Evolutionary conservation across 2,888 invertebrate genomes (phyloP).

Genomic region (Stenurella melanura): DNA sequence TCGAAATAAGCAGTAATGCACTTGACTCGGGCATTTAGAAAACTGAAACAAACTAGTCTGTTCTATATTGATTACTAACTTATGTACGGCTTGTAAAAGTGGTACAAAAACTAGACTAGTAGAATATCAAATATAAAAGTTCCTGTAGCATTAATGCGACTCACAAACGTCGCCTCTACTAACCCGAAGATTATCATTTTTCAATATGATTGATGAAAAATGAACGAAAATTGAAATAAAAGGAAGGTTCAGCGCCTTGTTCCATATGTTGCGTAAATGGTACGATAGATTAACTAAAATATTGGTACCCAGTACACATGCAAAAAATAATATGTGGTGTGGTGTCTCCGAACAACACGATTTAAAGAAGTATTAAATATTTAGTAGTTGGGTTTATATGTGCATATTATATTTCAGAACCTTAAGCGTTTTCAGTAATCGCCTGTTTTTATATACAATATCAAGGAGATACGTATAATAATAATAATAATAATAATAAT

Average conservation of each 20-base stretch:
- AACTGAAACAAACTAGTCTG: too few species aligned
- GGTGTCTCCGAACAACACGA: background rate
- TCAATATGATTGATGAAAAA: conserved; percentile 32
- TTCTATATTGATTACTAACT: too few species aligned
- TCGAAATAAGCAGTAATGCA: too few species aligned
- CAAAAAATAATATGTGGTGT: background rate
- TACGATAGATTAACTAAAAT: background rate
- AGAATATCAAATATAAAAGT: conserved; percentile 9
- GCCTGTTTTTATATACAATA: too few species aligned
- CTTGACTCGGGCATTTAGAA: too few species aligned
- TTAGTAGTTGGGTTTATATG: too few species aligned
- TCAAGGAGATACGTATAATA: too few species aligned
- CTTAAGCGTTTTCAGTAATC: too few species aligned
- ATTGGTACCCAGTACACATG: background rate
- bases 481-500: too few species aligned
- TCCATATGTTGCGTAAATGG: conserved; percentile 16
- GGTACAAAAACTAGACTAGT: background rate
- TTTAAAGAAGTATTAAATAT: background rate
- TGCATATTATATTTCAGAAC: too few species aligned
- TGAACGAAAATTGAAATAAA: conserved; percentile 32
- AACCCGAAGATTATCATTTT: conserved; percentile 31
- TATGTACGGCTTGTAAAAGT: background rate
- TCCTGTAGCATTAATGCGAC: conserved; percentile 13
- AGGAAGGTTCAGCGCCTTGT: background rate
- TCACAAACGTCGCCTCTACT: conserved; percentile 9